Conservation (phyloP, 2,888 invertebrate species). For the Eupithecia abbreviata region DNA sequence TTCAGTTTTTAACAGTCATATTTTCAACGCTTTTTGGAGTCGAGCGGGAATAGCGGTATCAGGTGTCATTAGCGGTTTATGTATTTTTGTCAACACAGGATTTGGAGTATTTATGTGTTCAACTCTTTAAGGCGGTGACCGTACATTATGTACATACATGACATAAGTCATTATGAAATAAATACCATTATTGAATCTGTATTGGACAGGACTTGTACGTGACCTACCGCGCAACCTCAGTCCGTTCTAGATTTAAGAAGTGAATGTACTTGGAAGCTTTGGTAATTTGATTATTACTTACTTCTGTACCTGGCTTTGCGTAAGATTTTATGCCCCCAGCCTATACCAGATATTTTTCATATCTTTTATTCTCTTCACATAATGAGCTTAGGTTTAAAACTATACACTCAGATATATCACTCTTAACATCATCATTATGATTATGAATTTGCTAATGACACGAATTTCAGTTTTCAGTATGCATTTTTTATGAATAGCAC, state of each 20-base stretch:
- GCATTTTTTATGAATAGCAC: background rate
- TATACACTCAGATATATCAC: background rate
- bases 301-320: background rate
- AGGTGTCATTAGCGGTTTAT: background rate
- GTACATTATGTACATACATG: background rate
- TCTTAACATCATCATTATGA: background rate
- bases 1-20: background rate
- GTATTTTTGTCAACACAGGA: background rate
- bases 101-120: background rate
- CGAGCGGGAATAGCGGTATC: background rate
- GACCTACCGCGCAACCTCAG: conserved; percentile 31
- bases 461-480: background rate
- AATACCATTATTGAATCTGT: conserved; percentile 13
- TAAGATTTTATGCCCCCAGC: background rate
- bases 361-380: too few species aligned
- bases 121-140: background rate
- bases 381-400: too few species aligned
- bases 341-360: background rate
- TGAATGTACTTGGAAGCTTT: conserved; percentile 35
- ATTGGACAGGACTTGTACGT: conserved; percentile 23
- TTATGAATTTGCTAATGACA: background rate
- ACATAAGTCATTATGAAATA: conserved; percentile 13
- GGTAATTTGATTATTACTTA: conserved; percentile 5
- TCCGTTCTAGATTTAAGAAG: conserved; percentile 37
- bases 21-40: background rate